Conservation (phyloP, 2,797 vertebrate species). For the Pyrrhura leucotis region DNA sequence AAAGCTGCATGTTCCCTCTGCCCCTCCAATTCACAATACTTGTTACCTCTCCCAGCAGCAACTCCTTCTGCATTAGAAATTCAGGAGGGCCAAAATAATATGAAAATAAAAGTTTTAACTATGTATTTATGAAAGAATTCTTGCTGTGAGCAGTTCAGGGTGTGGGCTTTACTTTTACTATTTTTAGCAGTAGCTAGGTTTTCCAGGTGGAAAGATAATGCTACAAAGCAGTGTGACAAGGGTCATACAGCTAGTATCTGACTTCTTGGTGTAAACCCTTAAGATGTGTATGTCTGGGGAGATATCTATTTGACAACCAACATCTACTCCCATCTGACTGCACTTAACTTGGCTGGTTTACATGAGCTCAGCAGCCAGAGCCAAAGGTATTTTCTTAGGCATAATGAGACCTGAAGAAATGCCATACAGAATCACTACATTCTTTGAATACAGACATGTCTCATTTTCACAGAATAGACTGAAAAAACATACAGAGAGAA, state of each 20-base stretch:
- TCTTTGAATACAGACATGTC: neutral
- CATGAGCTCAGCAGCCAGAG: neutral
- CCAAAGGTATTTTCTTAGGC: neutral
- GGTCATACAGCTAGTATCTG: neutral
- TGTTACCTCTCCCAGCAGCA: neutral
- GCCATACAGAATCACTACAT: neutral
- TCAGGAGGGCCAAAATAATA: neutral
- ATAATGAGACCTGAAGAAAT: neutral
- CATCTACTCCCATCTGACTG: neutral
- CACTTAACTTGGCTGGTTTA: neutral
- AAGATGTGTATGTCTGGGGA: neutral
- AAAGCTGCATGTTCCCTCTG: neutral
- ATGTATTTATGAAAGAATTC: neutral
- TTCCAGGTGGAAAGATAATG: slow-evolving; percentile 1
- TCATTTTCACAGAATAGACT: neutral
- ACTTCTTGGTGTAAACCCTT: neutral
- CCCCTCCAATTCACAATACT: neutral
- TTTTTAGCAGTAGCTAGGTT: neutral
- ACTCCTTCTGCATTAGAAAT: neutral
- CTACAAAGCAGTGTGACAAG: neutral
- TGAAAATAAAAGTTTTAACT: neutral
- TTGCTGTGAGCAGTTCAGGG: neutral
- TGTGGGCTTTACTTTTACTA: neutral
- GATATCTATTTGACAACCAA: neutral
- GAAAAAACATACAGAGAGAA: neutral